These are phyloP conservation scores for Acrocyrtus sp. DNA, from an alignment of 2,888 invertebrate species.

Conservation along the genomic window DNA sequence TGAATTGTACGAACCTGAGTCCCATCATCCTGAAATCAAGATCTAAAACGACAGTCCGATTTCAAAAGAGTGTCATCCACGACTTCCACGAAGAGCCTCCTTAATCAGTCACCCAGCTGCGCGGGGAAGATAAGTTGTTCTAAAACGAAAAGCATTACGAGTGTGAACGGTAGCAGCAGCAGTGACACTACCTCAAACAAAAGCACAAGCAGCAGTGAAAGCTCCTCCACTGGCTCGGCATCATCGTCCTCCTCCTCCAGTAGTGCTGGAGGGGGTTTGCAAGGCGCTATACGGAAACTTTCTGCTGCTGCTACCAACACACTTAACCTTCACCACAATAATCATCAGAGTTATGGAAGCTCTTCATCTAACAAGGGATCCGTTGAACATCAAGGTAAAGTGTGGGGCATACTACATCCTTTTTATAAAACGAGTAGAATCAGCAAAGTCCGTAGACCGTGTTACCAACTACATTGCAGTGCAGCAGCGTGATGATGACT, in stretches of 20 bases:
- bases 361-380: conserved; percentile 37
- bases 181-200: conserved; percentile 41
- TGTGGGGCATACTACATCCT: too few species aligned
- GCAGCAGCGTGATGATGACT: too few species aligned
- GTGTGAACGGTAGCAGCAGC: conserved; percentile 25
- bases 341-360: conserved; percentile 42
- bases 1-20: conserved; percentile 48
- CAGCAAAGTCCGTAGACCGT: too few species aligned
- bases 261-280: conserved; percentile 31
- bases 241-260: conserved; percentile 19
- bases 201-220: conserved; percentile 20
- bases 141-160: conserved; percentile 5
- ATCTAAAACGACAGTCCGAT: conserved; percentile 38
- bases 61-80: conserved; percentile 18
- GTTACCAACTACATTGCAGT: too few species aligned
- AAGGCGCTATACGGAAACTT: conserved; percentile 41
- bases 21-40: conserved; percentile 49
- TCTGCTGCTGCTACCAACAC: conserved; percentile 54
- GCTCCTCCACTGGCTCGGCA: conserved; percentile 21
- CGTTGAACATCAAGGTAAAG: conserved; percentile 45
- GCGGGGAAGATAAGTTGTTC: conserved; percentile 34
- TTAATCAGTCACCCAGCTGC: not conserved
- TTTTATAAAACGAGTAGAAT: too few species aligned
- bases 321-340: conserved; percentile 67
- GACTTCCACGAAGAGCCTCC: not conserved